Base-by-base conservation (phyloP, 2,113 vertebrate species). In the Channa argus region DNA sequence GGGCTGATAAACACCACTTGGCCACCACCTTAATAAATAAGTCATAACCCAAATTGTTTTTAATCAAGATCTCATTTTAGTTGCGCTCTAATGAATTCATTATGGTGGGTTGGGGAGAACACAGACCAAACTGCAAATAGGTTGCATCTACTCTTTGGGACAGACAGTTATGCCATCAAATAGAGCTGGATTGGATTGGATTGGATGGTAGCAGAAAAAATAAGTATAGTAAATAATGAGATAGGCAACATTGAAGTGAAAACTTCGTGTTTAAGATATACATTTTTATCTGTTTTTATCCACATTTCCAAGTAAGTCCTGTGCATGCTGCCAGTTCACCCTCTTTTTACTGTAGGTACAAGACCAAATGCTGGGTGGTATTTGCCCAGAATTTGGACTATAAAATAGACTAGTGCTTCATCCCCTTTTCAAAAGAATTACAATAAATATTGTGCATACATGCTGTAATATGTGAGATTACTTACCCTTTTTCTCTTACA, bases 31-130 rank as follows among this genome's bases (percentile, higher is more conserved):
- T 75, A 61, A 82, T 75, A 77, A 82, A 80, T 77, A 77, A 74
- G 46, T 88, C 66, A 56, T 50, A 54, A 78, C 62, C 65, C 50
- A 75, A 66, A 77, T 70, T 63, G 73, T 78, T 89, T 90, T 88
- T 91, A 88, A 93, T 93, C 70, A 91, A 80, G 73, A 79, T 77
- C 59, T 62, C 52, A 69, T 89, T 88, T 79, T 61, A 77, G 52
- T 61, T 66, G 41, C 13, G 66, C 51, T 76, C 12, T 82, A 86
- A 88, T 85, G 63, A 87, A 89, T 84, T 83, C 47, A 77, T 83
- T 50, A 82, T 49, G 63, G 77, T 36, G 49, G 8, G 4, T 5
- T 66, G 34, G 63, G 71, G 80, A 71, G 33, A 80, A 63, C 59
- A 55, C 11, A 53, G 43, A 80, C n/a, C 50, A 71, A 56, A 77